A percentile compares a stretch with the other conserved stretches of the same genome.
Conservation (phyloP, 2,113 vertebrate genomes). For the Mirza zaza region DNA sequence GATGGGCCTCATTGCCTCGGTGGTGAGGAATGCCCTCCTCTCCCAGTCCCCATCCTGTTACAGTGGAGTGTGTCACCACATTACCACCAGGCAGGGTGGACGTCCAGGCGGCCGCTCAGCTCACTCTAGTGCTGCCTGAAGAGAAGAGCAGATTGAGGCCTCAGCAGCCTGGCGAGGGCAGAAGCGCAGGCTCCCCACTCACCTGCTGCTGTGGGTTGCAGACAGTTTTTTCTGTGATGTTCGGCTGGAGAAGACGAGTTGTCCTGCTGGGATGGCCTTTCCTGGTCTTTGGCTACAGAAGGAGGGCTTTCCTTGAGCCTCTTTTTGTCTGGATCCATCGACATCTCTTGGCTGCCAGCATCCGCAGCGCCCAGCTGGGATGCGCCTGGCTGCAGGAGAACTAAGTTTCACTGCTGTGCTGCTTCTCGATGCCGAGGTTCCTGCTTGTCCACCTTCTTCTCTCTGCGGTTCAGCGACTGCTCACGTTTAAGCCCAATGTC, state of each 20-base stretch:
- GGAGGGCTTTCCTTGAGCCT: background rate
- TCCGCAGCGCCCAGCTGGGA: background rate
- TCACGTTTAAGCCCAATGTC: rapidly evolving
- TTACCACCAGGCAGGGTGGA: background rate
- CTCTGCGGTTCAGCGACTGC: background rate
- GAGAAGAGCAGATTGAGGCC: too few relatives aligned
- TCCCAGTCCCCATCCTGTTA: too few relatives aligned
- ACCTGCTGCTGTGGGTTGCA: background rate
- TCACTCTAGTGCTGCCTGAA: background rate
- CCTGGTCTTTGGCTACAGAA: background rate
- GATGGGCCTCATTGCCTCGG: background rate
- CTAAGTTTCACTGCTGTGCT: background rate
- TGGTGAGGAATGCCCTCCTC: too few relatives aligned
- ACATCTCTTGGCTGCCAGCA: background rate
- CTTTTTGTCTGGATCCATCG: background rate
- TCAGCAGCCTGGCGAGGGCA: background rate
- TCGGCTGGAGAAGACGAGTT: rapidly evolving
- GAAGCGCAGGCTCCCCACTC: background rate
- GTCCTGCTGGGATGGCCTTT: background rate
- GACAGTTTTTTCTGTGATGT: background rate
- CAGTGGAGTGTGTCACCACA: too few relatives aligned
- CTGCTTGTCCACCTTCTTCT: background rate
- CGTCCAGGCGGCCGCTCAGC: background rate
- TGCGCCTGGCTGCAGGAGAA: background rate
- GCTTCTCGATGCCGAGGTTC: background rate